A percentile compares a stretch with the other conserved stretches of the same genome.
phyloP scores from a whole-genome alignment of 2,888 invertebrate species.

The Archips xylosteana region DNA sequence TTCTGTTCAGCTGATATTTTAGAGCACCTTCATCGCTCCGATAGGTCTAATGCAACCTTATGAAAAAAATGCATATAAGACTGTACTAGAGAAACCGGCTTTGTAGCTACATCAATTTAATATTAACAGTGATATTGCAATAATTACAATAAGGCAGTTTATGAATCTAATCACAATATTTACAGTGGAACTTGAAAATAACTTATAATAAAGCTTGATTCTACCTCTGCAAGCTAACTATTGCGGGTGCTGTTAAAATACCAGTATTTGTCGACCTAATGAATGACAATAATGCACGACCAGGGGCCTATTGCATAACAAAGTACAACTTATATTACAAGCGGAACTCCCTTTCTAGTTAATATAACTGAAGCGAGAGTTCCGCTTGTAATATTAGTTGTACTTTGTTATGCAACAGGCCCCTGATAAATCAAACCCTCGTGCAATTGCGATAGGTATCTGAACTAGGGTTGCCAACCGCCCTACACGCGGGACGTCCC shows the following conservation, averaged over 20 bases:
- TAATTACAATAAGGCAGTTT: conserved; percentile 30
- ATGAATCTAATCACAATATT: conserved; percentile 4
- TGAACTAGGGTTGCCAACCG: no score
- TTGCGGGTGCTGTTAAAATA: not conserved
- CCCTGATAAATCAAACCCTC: no score
- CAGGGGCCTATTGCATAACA: no score
- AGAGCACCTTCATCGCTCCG: not conserved
- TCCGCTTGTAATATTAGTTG: no score
- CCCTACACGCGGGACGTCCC: no score
- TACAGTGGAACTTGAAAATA: conserved; percentile 17
- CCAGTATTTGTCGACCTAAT: no score
- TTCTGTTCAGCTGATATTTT: not conserved
- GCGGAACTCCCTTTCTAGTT: no score
- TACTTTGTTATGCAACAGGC: no score
- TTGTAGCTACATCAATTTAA: conserved; percentile 22
- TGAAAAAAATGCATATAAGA: not conserved
- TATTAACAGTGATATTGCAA: conserved; percentile 34
- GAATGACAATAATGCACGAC: no score
- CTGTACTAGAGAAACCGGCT: not conserved
- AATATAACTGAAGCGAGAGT: no score
- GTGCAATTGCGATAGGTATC: no score
- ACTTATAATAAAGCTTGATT: not conserved
- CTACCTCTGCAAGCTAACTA: not conserved
- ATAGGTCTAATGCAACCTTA: not conserved
- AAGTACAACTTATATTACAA: no score